Evolutionary conservation across 1,140 invertebrate genomes (phyloP), one percentile per base, ranked within the genome.

Genomic region (Pseudomyrmex cubaensis): DNA sequence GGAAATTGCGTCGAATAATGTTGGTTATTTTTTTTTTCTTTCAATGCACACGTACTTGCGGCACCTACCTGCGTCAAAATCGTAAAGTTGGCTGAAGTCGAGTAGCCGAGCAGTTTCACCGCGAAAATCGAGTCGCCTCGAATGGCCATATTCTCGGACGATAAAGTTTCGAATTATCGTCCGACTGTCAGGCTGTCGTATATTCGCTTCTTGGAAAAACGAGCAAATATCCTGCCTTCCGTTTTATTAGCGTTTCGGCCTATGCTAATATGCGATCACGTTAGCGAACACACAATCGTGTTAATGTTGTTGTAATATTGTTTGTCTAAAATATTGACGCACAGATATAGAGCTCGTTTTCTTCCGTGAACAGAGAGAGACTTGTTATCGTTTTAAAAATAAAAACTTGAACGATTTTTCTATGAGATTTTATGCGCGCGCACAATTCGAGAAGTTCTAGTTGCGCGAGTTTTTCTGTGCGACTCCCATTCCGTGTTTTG

Each of bases 391-490:
- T 52, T 52, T 52, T 4, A 12, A 52, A 52, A 52, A 9, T 52
- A 52, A 52, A 13, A 52, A 4, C 0, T 2, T 12, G 50, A 2
- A 52, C 13, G 12, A 12, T 52, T 52, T 52, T 52, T 52, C 7
- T 52, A 52, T 52, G 2, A 1, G 61, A 25, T 25, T 54, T 74
- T 62, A 69, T 62, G 57, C 54, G 44, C 66, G 66, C 44, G 78
- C 50, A 44, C 85, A 73, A 62, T 61, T 64, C 59, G 57, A 67
- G 50, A 73, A 72, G 77, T 84, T 50, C 64, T 44, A 87, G 57
- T 22, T 35, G 54, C 48, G 22, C 67, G 54, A 77, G 87, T 78
- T 89, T 87, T 88, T 83, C 84, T 74, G 15, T 25, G 2, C 52
- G 59, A 46, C 52, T 88, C 66, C 48, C 61, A 63, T 56, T 84